A percentile compares a stretch with the other conserved stretches of the same genome.
Conservation (phyloP, 2,888 invertebrate species). For the Lithophane socia region DNA sequence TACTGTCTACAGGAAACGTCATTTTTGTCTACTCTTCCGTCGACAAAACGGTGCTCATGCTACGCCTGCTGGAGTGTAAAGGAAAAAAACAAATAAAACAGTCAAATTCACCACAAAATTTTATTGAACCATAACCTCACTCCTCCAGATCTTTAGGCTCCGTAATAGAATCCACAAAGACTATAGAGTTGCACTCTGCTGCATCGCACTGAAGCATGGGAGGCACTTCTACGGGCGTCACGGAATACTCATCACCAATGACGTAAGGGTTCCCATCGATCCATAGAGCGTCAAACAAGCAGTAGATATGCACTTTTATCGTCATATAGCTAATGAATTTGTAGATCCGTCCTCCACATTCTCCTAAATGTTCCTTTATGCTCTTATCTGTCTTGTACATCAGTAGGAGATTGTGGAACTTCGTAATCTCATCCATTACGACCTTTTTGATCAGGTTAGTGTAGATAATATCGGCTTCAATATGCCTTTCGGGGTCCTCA, state of each 20-base stretch:
- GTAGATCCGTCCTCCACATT: conserved; percentile 86
- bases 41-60: too few relatives aligned
- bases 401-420: conserved; percentile 84
- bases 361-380: conserved; percentile 86
- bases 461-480: conserved; percentile 87
- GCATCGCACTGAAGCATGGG: conserved; percentile 87
- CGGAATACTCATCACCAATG: conserved; percentile 87
- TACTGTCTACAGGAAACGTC: too few relatives aligned
- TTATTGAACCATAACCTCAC: conserved; percentile 64
- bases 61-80: not conserved
- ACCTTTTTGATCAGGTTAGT: conserved; percentile 87
- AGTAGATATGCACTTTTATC: conserved; percentile 87
- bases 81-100: conserved; percentile 21
- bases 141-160: conserved; percentile 86
- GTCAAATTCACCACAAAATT: conserved; percentile 34
- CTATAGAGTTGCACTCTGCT: conserved; percentile 85
- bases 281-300: conserved; percentile 86
- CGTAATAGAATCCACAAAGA: conserved; percentile 86
- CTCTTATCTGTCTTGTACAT: conserved; percentile 88
- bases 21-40: too few relatives aligned
- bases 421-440: conserved; percentile 87
- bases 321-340: conserved; percentile 89
- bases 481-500: conserved; percentile 86
- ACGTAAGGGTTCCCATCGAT: conserved; percentile 88
- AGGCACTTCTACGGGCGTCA: conserved; percentile 86